Evolutionary conservation across 2,797 vertebrate species (phyloP), one percentile per base, ranked within the genome.

Genomic region (Phrynocephalus forsythii): DNA sequence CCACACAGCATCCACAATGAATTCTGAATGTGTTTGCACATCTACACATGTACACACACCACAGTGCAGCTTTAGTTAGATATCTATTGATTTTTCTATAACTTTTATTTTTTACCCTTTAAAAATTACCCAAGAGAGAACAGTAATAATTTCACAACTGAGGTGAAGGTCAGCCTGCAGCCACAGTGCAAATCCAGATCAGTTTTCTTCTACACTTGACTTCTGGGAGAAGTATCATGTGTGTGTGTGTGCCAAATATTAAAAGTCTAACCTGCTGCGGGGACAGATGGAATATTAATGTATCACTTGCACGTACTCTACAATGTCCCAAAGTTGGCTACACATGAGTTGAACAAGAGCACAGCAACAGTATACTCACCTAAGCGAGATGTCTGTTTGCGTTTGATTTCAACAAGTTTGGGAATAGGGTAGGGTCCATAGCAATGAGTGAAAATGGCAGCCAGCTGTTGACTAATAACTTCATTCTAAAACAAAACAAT

Each of bases 351-450:
- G 30, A 11, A 80, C 16, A 84, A 52, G n/a, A 67, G 2, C 24
- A 33, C 67, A 60, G 18, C 30, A 20, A 30, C 38, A 28, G 11
- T n/a, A 9, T 5, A 38, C 97, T 96, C 94, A 98, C 97, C 97
- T 89, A 97, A 85, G 86, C 97, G 96, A 13, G 97, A 97, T 52
- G 96, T 97, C 93, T 97, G 97, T 67, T 97, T 97, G 88, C 96
- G 95, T 81, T 97, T 97, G 87, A 97, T 97, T 94, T 98, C 97
- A 0, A 96, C 95, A 0, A 98, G 97, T 87, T 97, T 97, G 89
- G 97, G 97, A 90, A 98, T 97, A 77, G 97, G 97, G 91, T 97
- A 97, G 18, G 97, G 97, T 77, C 97, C 97, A 0, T 98, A 98
- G 93, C 97, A 98, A 88, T 97, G 97, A 5, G 97, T 97, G 94